Evolutionary conservation across 2,113 vertebrate genomes (phyloP), one percentile per base, ranked within the genome.

Genomic region (Channa argus): DNA sequence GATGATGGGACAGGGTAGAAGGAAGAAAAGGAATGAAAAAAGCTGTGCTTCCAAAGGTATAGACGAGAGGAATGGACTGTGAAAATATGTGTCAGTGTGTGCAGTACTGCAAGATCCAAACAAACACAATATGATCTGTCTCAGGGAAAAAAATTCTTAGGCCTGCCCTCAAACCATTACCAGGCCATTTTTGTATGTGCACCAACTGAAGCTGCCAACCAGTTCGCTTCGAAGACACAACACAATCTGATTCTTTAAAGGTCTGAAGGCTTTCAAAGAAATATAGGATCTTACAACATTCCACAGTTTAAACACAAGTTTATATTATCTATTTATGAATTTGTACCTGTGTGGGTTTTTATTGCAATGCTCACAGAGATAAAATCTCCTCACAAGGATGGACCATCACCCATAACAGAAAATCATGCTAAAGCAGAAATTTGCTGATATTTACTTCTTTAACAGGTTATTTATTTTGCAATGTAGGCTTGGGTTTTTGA

Each of bases 51-150:
- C 36, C 38, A 76, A 50, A 78, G 54, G 72, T 70, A 64, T 63
- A 70, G 72, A 70, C 5, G 52, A 44, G 59, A 63, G 74, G 39
- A 67, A 70, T 74, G 66, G 60, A 84, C 59, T 79, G 60, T 80
- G 53, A 39, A 69, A 80, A 89, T 75, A 63, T 77, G 86, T 79
- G 81, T 72, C 64, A 77, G 68, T 79, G 55, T 85, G 78, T 71
- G 53, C 66, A 71, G 55, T 62, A 69, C 54, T 72, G 44, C 64
- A 66, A 71, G 54, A 65, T 86, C 54, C 37, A 69, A 79, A 84
- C 73, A 81, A 74, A 74, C 82, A 71, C 72, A 79, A 55, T n/a
- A 59, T 15, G 6, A 64, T 71, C 71, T 47, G 41, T 82, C 77
- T 83, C 72, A 54, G 45, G 63, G 70, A 79, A 54, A 71, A 52